phyloP scores from a whole-genome alignment of 2,797 vertebrate genomes.

The Acipenser oxyrinchus region DNA sequence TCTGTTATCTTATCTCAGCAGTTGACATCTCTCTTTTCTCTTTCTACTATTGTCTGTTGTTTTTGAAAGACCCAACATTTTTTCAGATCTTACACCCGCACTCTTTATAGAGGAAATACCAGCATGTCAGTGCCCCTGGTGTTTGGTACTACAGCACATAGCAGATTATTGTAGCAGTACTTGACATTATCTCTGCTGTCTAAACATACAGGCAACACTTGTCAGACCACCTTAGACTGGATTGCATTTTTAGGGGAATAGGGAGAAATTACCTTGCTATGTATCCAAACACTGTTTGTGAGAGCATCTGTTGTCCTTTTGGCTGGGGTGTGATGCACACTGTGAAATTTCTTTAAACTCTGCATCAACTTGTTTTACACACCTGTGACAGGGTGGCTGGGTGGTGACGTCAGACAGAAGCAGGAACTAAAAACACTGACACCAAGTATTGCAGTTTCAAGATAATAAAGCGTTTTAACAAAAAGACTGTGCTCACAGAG shows the following conservation, averaged over 20 bases:
- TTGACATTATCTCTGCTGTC: conserved; percentile 10
- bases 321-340: too few species aligned
- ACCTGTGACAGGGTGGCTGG: too few species aligned
- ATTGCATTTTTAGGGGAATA: not conserved
- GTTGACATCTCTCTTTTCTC: conserved; percentile 1
- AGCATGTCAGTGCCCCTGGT: conserved; percentile 7
- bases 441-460: too few species aligned
- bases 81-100: not conserved
- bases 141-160: conserved; percentile 3
- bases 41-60: not conserved
- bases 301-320: too few species aligned
- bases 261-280: too few species aligned
- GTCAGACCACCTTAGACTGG: not conserved
- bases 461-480: too few species aligned
- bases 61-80: not conserved
- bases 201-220: conserved; percentile 6
- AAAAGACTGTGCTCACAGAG: too few species aligned
- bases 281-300: too few species aligned
- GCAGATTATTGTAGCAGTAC: conserved; percentile 15
- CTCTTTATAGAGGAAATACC: conserved; percentile 6
- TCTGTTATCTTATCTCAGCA: conserved; percentile 3
- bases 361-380: too few species aligned
- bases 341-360: too few species aligned
- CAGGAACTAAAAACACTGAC: too few species aligned
- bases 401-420: too few species aligned